These are phyloP conservation scores for Channa argus DNA, from an alignment of 2,113 vertebrate species.

Conservation along the genomic window DNA sequence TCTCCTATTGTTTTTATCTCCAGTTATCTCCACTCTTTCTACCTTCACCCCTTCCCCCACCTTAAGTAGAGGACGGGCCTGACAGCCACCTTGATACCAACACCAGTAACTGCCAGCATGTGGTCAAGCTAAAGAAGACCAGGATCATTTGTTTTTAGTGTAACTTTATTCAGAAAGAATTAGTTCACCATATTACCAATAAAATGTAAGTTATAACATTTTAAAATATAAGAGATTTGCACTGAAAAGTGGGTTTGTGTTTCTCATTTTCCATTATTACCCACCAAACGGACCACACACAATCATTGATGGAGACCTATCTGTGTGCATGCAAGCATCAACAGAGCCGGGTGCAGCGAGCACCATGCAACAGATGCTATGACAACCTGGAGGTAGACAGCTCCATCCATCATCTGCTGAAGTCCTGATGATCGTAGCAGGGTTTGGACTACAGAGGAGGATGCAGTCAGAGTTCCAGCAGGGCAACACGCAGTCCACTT, in stretches of 20 bases:
- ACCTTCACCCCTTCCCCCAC: conserved; percentile 35
- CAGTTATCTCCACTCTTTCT: conserved; percentile 83
- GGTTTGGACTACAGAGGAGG: conserved; percentile 59
- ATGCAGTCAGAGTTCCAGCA: conserved; percentile 56
- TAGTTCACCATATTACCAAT: conserved; percentile 2
- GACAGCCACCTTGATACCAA: conserved; percentile 29
- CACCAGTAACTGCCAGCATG: conserved; percentile 17
- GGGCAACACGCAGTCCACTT: conserved; percentile 59
- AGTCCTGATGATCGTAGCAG: conserved; percentile 73
- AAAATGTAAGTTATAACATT: background rate
- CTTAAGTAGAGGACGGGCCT: conserved; percentile 45
- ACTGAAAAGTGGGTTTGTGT: conserved; percentile 25
- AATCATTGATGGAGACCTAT: conserved; percentile 45
- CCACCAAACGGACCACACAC: conserved; percentile 41
- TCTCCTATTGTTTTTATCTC: conserved; percentile 90
- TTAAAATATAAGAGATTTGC: conserved; percentile 1
- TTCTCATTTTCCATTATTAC: conserved; percentile 52
- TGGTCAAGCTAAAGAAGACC: background rate
- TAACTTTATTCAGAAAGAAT: too few relatives aligned
- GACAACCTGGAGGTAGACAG: conserved; percentile 74
- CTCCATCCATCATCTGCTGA: conserved; percentile 77
- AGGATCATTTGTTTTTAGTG: conserved; percentile 12
- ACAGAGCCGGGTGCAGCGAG: conserved; percentile 50
- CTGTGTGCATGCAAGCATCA: conserved; percentile 46
- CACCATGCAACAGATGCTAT: conserved; percentile 74